A percentile compares a stretch with the other conserved stretches of the same genome.
Conservation (phyloP, 1,140 invertebrate genomes). For the Drosophila quadrilineata region DNA sequence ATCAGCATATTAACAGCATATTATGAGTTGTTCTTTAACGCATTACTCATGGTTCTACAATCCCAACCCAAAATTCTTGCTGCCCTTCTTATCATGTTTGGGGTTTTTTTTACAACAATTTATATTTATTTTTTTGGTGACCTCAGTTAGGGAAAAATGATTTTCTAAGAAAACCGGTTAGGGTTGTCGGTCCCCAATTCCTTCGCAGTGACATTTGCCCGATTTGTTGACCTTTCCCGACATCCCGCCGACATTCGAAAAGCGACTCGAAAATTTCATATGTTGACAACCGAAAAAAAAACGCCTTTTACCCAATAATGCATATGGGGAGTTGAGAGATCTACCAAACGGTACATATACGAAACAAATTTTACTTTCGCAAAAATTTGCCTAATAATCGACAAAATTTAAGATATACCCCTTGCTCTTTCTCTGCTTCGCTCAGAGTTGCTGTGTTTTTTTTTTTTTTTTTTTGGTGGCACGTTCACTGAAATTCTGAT, state of each 20-base stretch:
- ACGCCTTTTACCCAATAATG: too few relatives aligned
- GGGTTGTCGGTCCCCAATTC: background rate
- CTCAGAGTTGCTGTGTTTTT: constrained; percentile 15
- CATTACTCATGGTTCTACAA: constrained; percentile 9
- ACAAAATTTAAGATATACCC: constrained; percentile 39
- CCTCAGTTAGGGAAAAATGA: too few relatives aligned
- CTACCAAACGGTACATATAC: constrained; percentile 59
- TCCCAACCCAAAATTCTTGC: background rate
- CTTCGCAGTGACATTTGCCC: too few relatives aligned
- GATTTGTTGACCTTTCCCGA: too few relatives aligned
- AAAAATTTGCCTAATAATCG: constrained; percentile 77
- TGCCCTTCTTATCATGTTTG: background rate
- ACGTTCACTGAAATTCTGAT: constrained; percentile 67
- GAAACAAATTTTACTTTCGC: constrained; percentile 55
- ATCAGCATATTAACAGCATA: too few relatives aligned
- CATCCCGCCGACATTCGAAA: too few relatives aligned
- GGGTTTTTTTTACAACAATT: background rate
- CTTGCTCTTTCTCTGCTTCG: constrained; percentile 23
- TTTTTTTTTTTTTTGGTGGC: background rate
- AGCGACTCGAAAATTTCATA: too few relatives aligned
- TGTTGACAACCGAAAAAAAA: too few relatives aligned
- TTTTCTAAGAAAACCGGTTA: too few relatives aligned
- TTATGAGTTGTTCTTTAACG: too few relatives aligned
- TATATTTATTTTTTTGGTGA: background rate
- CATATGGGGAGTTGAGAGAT: too few relatives aligned